phyloP scores from a whole-genome alignment of 2,888 invertebrate species.

The Hofmannophila pseudospretella region DNA sequence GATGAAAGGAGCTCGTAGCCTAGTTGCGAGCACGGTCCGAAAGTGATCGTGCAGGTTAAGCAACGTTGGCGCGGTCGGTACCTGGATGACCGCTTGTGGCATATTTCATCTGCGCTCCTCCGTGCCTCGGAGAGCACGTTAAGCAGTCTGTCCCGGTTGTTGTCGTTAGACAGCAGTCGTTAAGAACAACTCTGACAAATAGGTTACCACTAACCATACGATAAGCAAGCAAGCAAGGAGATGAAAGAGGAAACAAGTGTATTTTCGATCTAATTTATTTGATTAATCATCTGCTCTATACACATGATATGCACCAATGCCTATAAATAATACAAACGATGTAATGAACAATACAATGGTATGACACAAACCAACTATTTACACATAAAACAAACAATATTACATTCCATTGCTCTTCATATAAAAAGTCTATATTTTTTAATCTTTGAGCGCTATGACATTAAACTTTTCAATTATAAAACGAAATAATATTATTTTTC shows the following conservation, averaged over 20 bases:
- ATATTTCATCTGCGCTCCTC: no score
- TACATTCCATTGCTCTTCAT: conserved; percentile 48
- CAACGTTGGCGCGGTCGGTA: no score
- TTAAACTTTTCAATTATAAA: conserved; percentile 9
- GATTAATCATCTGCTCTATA: conserved; percentile 77
- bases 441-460: conserved; percentile 44
- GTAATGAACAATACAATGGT: conserved; percentile 50
- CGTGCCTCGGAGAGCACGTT: no score
- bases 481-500: conserved; percentile 3
- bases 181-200: no score
- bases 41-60: no score
- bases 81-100: no score
- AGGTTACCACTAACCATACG: no score
- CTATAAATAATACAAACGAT: conserved; percentile 74
- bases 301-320: conserved; percentile 79
- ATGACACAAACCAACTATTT: conserved; percentile 61
- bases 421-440: conserved; percentile 42
- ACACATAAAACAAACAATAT: conserved; percentile 32
- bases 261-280: conserved; percentile 74
- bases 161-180: no score
- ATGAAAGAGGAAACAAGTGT: conserved; percentile 56
- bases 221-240: no score
- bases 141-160: no score
- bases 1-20: no score
- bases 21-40: no score